Evolutionary conservation across 1,140 invertebrate genomes (phyloP).

Genomic region (Papilio dardanus): DNA sequence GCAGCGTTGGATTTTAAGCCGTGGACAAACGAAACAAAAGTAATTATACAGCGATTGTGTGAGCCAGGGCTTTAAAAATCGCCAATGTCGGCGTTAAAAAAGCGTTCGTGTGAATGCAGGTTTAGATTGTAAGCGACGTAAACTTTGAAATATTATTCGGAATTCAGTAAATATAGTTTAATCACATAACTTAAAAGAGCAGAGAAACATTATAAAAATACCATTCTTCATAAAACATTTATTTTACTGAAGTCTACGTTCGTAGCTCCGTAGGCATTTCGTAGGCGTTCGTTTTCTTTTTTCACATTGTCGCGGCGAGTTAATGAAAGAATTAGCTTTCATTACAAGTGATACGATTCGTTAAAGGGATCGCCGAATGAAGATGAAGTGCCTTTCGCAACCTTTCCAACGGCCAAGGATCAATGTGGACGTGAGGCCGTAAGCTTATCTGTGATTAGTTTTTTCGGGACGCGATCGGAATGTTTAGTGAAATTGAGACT

Average conservation of each 20-base stretch:
- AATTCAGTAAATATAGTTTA: no score
- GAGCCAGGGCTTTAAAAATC: no score
- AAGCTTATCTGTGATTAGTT: conserved; percentile 70
- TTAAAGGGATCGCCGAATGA: conserved; percentile 78
- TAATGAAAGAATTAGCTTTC: conserved; percentile 83
- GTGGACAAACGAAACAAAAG: no score
- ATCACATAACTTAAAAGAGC: no score
- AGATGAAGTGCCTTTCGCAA: conserved; percentile 70
- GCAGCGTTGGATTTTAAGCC: no score
- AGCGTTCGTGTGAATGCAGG: no score
- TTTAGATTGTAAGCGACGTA: no score
- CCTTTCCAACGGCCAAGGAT: conserved; percentile 65
- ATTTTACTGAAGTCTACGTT: conserved; percentile 31
- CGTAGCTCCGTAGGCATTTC: conserved; percentile 5
- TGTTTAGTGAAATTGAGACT: background rate
- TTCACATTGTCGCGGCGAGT: conserved; percentile 76
- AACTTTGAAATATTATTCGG: no score
- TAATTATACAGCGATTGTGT: no score
- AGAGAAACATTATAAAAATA: no score
- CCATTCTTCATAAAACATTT: conserved; percentile 1
- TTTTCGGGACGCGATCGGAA: conserved; percentile 49
- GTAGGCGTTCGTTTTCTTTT: conserved; percentile 68
- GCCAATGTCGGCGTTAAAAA: no score
- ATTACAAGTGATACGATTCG: conserved; percentile 79
- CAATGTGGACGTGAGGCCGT: conserved; percentile 59